Evolutionary conservation across 2,797 vertebrate genomes (phyloP).

Genomic region (Dromococcyx pavoninus): DNA sequence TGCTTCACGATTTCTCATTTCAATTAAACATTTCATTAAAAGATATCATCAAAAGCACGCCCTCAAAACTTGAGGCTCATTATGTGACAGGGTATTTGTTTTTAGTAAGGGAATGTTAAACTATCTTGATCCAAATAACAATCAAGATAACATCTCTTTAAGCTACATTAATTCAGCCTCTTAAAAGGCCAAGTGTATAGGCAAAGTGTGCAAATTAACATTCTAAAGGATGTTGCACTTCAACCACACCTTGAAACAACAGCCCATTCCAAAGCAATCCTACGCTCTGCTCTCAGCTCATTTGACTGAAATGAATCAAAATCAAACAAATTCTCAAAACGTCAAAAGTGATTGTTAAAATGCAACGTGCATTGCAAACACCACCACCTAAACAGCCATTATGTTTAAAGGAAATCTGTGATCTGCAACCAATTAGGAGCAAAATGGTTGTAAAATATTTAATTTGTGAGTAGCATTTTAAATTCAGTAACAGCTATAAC

Average conservation of each 20-base stretch:
- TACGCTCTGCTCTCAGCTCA: neutral
- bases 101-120: slow-evolving; percentile 25
- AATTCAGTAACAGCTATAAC: slow-evolving; percentile 65
- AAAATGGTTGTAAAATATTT: slow-evolving; percentile 74
- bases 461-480: slow-evolving; percentile 68
- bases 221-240: neutral
- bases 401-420: slow-evolving; percentile 66
- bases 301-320: slow-evolving; percentile 29
- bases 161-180: slow-evolving; percentile 40
- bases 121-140: slow-evolving; percentile 14
- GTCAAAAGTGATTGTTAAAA: slow-evolving; percentile 37
- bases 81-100: slow-evolving; percentile 6
- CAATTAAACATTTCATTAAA: neutral
- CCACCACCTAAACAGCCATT: slow-evolving; percentile 30
- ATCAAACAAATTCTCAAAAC: slow-evolving; percentile 56
- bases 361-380: slow-evolving; percentile 15
- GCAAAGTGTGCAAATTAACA: slow-evolving; percentile 7
- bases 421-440: slow-evolving; percentile 73
- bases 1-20: neutral
- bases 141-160: slow-evolving; percentile 36
- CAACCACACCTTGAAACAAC: neutral
- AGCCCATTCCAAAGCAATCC: neutral
- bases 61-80: neutral
- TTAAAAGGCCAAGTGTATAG: neutral
- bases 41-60: neutral